These are phyloP conservation scores for Pyxicephalus adspersus DNA, from an alignment of 2,113 vertebrate genomes.

Conservation along the genomic window DNA sequence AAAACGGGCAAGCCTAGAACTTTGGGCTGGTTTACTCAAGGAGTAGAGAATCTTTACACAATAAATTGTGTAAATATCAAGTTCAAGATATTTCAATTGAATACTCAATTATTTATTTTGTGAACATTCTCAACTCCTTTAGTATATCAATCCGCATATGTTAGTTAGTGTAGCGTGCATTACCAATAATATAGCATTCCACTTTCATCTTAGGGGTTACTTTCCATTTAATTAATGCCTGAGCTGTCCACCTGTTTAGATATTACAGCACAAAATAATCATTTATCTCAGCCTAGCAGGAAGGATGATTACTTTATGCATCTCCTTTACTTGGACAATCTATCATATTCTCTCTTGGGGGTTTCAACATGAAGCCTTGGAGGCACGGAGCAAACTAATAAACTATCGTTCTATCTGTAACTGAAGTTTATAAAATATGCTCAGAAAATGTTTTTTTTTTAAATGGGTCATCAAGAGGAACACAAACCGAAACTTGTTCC, in stretches of 20 bases:
- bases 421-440: constrained; percentile 10
- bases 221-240: constrained; percentile 36
- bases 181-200: not conserved
- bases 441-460: not conserved
- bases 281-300: constrained; percentile 46
- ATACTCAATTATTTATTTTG: too few relatives aligned
- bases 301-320: constrained; percentile 50
- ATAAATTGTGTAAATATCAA: too few relatives aligned
- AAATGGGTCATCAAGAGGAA: constrained; percentile 6
- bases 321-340: constrained; percentile 45
- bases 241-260: constrained; percentile 29
- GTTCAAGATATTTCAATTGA: too few relatives aligned
- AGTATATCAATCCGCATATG: too few relatives aligned
- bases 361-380: constrained; percentile 27
- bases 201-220: constrained; percentile 4
- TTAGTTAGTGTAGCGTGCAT: not conserved
- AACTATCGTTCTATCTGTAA: constrained; percentile 18
- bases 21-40: too few relatives aligned
- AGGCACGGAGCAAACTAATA: constrained; percentile 36
- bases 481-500: too few relatives aligned
- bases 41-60: too few relatives aligned
- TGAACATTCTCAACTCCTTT: too few relatives aligned
- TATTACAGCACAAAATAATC: constrained; percentile 18
- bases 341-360: constrained; percentile 46
- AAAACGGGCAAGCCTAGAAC: too few relatives aligned